Conservation (phyloP, 1,140 invertebrate species). For the Drosophila prosaltans region DNA sequence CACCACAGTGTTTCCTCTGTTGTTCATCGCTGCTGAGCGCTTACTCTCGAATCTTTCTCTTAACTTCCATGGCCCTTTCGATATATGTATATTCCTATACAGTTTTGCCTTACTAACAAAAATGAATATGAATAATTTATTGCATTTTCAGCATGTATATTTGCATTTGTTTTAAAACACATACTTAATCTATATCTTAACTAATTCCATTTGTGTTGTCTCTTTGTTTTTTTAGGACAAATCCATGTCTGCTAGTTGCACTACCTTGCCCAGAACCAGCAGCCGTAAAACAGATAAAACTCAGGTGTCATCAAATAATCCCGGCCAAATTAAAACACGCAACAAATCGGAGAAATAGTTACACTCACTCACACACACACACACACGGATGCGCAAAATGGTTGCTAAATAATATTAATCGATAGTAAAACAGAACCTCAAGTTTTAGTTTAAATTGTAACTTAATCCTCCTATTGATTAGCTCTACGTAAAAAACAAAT, state of each 20-base stretch:
- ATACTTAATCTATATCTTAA: too few relatives aligned
- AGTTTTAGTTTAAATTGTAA: slow-evolving; percentile 77
- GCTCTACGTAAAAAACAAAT: slow-evolving; percentile 17
- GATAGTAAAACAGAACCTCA: slow-evolving; percentile 51
- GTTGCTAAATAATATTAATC: slow-evolving; percentile 5
- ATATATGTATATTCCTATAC: slow-evolving; percentile 34
- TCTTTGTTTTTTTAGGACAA: slow-evolving; percentile 83
- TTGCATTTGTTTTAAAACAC: not conserved
- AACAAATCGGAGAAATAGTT: slow-evolving; percentile 72
- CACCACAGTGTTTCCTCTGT: slow-evolving; percentile 38
- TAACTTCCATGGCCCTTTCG: slow-evolving; percentile 46
- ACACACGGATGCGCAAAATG: not conserved
- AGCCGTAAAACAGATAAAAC: slow-evolving; percentile 75
- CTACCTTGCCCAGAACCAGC: slow-evolving; percentile 85
- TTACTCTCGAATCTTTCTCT: slow-evolving; percentile 35
- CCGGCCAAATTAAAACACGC: slow-evolving; percentile 62
- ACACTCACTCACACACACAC: slow-evolving; percentile 2
- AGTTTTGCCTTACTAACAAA: slow-evolving; percentile 66
- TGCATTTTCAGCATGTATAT: slow-evolving; percentile 65
- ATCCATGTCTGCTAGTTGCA: slow-evolving; percentile 84
- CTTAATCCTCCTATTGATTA: slow-evolving; percentile 50
- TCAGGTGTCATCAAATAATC: slow-evolving; percentile 33
- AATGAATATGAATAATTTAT: slow-evolving; percentile 3
- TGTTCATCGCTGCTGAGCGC: slow-evolving; percentile 47
- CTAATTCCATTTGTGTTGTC: not conserved